Conservation (phyloP, 2,797 vertebrate genomes). For the Sebastes hopkinsi region DNA sequence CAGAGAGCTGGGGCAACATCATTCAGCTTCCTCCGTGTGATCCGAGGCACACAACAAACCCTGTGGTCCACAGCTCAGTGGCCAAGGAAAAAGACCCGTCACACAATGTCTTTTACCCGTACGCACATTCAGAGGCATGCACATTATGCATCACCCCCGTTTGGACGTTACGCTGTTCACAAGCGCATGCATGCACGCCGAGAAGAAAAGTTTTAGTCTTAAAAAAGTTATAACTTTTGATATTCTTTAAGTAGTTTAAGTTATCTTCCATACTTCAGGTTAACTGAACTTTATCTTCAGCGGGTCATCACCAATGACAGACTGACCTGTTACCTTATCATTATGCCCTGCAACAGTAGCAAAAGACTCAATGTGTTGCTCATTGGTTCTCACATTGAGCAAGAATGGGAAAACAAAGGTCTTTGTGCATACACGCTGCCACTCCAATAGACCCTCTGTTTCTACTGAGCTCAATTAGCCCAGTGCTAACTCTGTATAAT, state of each 20-base stretch:
- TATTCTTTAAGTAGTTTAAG: not conserved
- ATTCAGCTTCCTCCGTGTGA: constrained; percentile 89
- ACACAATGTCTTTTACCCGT: constrained; percentile 82
- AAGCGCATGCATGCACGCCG: constrained; percentile 19
- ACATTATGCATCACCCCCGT: constrained; percentile 64
- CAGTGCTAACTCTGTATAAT: constrained; percentile 83
- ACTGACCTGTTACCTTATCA: not conserved
- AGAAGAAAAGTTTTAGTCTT: constrained; percentile 23
- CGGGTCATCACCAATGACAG: not conserved
- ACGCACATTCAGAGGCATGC: constrained; percentile 75
- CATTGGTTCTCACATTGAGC: constrained; percentile 27
- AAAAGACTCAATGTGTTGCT: constrained; percentile 20
- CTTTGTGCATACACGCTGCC: constrained; percentile 62
- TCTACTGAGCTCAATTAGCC: constrained; percentile 77
- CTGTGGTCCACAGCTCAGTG: constrained; percentile 88
- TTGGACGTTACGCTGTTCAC: constrained; percentile 45
- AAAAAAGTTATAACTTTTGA: not conserved
- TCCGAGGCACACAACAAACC: constrained; percentile 87
- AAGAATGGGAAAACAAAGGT: constrained; percentile 56
- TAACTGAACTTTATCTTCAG: not conserved
- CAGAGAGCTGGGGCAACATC: constrained; percentile 86
- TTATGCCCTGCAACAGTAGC: not conserved
- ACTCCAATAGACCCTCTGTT: constrained; percentile 70
- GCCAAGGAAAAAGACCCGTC: constrained; percentile 82
- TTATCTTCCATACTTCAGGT: not conserved